Base-by-base conservation (phyloP, 2,113 vertebrate genomes). In the Anolis sagrei region DNA sequence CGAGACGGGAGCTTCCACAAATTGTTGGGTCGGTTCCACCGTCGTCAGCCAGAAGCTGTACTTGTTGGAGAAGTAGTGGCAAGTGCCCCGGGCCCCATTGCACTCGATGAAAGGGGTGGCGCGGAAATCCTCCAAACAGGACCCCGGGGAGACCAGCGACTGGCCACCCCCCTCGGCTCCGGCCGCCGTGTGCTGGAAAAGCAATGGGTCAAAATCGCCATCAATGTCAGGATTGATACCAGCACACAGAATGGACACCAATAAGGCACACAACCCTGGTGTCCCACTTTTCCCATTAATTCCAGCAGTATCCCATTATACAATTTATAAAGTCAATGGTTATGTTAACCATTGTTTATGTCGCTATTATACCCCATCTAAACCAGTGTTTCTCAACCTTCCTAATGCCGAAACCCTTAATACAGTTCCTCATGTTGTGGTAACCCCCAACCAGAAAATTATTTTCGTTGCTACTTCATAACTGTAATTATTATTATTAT, bases 1-100 rank as follows among this genome's bases (percentile, higher is more conserved):
- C 4, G 96, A 96, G 39, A 93, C 62, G 1, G 92, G 92, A 3
- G 95, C 94, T 0, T 95, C 92, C 18, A 91, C 72, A 73, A 99
- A 99, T 95, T 98, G 97, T 84, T 93, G 93, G 1, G 80, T 90
- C 86, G 93, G 95, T 4, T 98, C 97, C 23, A 99, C 97, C 0
- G 97, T 97, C 0, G 96, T 98, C 88, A 99, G 96, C 99, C 98
- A 99, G 97, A 99, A 99, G 95, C 99, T 99, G 96, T 98, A 98
- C 79, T 99, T 98, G 93, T 98, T 99, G 89, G 97, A 97, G 27
- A 99, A 99, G 96, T 98, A 99, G 87, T 99, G 98, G 94, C 99
- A 99, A 0, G 97, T 98, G 2, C 98, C 98, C 14, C 95, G 95
- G 9, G 97, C 97, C 0, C 99, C 98, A 0, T 97, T 98, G 96